Conservation (phyloP, 2,797 vertebrate genomes). For the Pseudotriccus pelzelni region DNA sequence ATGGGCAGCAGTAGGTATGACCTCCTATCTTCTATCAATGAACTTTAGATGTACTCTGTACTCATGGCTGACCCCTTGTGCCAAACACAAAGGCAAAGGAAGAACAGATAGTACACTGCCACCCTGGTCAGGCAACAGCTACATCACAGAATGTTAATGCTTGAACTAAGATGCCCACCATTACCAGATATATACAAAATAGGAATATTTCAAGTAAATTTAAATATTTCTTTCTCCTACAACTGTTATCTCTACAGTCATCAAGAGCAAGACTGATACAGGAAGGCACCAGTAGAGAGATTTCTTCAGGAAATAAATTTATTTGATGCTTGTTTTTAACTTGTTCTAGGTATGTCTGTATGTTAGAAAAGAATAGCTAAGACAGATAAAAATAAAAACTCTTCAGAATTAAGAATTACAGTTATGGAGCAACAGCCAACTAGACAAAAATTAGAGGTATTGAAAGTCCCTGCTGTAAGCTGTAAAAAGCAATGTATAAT, state of each 20-base stretch:
- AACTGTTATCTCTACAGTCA: neutral
- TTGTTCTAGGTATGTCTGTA: neutral
- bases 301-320: neutral
- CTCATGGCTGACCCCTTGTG: rapidly evolving
- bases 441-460: neutral
- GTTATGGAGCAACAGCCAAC: neutral
- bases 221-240: neutral
- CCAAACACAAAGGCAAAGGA: neutral
- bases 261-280: neutral
- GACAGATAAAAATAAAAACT: neutral
- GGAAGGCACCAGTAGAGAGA: neutral
- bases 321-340: neutral
- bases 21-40: neutral
- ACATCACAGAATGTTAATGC: neutral
- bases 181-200: neutral
- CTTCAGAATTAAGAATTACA: neutral
- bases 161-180: neutral
- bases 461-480: neutral
- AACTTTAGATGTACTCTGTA: neutral
- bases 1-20: neutral
- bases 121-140: neutral
- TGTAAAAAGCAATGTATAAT: neutral
- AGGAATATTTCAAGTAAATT: neutral
- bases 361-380: neutral
- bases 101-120: neutral